phyloP scores from a whole-genome alignment of 1,140 invertebrate genomes.

The Drosophila truncata region DNA sequence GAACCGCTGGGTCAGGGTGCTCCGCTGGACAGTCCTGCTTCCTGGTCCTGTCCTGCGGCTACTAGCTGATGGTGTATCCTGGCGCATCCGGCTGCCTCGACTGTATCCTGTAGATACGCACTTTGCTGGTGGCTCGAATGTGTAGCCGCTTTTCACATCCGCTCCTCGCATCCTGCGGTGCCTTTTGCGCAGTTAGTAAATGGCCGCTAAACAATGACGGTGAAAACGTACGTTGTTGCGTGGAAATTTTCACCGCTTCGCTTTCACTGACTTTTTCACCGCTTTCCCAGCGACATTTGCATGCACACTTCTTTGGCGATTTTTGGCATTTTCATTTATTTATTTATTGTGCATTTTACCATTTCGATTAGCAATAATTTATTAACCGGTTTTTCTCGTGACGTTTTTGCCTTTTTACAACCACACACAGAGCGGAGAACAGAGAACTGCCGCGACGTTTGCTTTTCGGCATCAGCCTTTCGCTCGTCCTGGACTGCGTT shows the following conservation, averaged over 20 bases:
- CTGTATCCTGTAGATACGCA: conserved; percentile 28
- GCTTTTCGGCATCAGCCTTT: conserved; percentile 33
- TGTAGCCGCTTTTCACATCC: conserved; percentile 45
- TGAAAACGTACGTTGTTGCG: conserved; percentile 46
- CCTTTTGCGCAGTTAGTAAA: conserved; percentile 80
- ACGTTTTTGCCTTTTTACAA: conserved; percentile 83
- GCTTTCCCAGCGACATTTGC: conserved; percentile 23
- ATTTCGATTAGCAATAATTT: conserved; percentile 82
- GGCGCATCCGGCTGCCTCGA: conserved; percentile 9
- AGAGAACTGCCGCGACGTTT: conserved; percentile 62
- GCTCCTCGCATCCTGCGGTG: conserved; percentile 38
- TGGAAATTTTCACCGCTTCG: conserved; percentile 64
- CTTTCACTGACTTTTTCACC: conserved; percentile 66
- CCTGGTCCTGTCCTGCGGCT: not conserved
- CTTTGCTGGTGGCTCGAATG: conserved; percentile 1
- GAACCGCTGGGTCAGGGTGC: conserved; percentile 26
- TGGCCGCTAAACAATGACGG: conserved; percentile 56
- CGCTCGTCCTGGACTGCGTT: conserved; percentile 9
- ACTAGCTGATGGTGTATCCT: not conserved
- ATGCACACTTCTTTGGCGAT: conserved; percentile 26
- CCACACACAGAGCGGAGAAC: conserved; percentile 71
- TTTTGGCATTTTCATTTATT: conserved; percentile 54
- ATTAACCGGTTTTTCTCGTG: conserved; percentile 84
- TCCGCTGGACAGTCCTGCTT: conserved; percentile 35
- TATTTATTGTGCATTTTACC: conserved; percentile 70